A percentile compares a stretch with the other conserved stretches of the same genome.
Evolutionary conservation across 2,888 invertebrate genomes (phyloP).

Genomic region (Pecten maximus): DNA sequence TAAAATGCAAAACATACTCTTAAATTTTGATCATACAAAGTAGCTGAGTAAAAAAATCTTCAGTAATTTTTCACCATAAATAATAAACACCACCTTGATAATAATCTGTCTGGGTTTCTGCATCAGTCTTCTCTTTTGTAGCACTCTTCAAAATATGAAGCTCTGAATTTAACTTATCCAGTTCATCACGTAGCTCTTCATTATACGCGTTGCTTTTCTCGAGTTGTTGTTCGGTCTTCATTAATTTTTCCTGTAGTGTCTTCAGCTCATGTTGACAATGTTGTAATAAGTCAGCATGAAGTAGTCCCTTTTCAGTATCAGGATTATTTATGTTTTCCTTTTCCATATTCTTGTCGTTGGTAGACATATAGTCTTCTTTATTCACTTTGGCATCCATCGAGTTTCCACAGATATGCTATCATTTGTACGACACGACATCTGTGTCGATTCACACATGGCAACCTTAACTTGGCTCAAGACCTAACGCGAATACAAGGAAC

Average conservation of each 20-base stretch:
- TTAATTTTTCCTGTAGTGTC: conserved; percentile 52
- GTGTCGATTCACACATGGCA: background rate
- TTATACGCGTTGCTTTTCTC: conserved; percentile 68
- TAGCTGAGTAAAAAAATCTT: too few relatives aligned
- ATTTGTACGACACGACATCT: background rate
- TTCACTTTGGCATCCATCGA: background rate
- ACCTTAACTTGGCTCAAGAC: background rate
- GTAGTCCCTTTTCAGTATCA: background rate
- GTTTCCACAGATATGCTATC: too few relatives aligned
- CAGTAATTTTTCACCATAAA: too few relatives aligned
- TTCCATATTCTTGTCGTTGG: background rate
- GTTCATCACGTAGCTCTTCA: conserved; percentile 68
- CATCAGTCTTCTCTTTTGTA: conserved; percentile 47
- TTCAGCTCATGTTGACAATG: background rate
- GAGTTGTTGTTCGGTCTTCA: conserved; percentile 59
- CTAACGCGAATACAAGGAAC: background rate
- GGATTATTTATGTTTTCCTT: background rate
- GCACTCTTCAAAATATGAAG: conserved; percentile 62
- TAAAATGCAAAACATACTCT: too few relatives aligned
- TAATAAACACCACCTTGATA: conserved; percentile 51
- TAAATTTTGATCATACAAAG: too few relatives aligned
- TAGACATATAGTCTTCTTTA: background rate
- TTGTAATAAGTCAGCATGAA: background rate
- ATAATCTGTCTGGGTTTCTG: conserved; percentile 51
- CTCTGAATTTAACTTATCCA: conserved; percentile 69